These are phyloP conservation scores for Rhea americana DNA, from an alignment of 2,113 vertebrate genomes.

Conservation along the genomic window DNA sequence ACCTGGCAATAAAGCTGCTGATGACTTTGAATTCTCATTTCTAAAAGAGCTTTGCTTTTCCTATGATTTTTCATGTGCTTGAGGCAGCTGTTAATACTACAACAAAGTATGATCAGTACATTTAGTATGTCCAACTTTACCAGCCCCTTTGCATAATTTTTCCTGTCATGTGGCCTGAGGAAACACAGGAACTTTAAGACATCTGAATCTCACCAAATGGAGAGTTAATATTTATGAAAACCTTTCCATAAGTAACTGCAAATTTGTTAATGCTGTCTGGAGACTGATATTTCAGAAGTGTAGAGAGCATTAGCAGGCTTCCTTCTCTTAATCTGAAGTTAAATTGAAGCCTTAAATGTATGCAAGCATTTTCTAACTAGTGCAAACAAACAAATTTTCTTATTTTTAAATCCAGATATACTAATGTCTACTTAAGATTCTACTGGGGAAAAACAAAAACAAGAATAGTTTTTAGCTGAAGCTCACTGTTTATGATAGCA, in stretches of 20 bases:
- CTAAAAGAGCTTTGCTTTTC: background rate
- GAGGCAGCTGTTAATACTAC: background rate
- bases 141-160: background rate
- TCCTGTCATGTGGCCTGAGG: background rate
- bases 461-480: too few species aligned
- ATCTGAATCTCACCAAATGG: background rate
- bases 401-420: background rate
- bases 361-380: too few species aligned
- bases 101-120: background rate
- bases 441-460: too few species aligned
- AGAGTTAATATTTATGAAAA: background rate
- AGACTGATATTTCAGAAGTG: background rate
- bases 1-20: constrained; percentile 39
- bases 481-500: too few species aligned
- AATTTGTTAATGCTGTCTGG: accelerated
- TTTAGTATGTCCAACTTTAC: background rate
- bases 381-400: background rate
- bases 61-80: background rate
- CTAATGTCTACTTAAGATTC: too few species aligned
- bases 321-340: background rate
- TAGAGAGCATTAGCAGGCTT: background rate
- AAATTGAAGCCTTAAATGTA: background rate
- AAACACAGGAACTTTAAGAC: background rate
- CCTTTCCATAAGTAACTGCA: background rate
- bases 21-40: background rate